A percentile compares a stretch with the other conserved stretches of the same genome.
Evolutionary conservation across 1,140 invertebrate species (phyloP).

Genomic region (Drosophila subobscura): DNA sequence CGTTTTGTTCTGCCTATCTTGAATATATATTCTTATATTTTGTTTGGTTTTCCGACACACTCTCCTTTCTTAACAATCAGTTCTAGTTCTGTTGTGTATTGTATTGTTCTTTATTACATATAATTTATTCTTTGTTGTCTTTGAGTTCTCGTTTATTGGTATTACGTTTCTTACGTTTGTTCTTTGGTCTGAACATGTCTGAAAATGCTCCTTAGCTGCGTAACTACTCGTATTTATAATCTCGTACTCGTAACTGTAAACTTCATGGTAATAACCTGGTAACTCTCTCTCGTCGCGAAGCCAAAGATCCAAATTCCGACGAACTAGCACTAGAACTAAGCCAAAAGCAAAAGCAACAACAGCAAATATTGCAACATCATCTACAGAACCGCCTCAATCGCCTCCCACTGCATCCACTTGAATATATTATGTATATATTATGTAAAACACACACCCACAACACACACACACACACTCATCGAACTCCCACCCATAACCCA

Average conservation of each 20-base stretch:
- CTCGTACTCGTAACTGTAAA: conserved; percentile 60
- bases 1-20: conserved; percentile 46
- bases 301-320: conserved; percentile 48
- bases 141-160: conserved; percentile 49
- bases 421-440: conserved; percentile 48
- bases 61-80: conserved; percentile 60
- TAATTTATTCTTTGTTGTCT: conserved; percentile 52
- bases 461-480: conserved; percentile 30
- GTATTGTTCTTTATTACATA: conserved; percentile 19
- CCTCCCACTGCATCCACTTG: conserved; percentile 63
- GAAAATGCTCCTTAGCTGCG: conserved; percentile 70
- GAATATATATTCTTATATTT: conserved; percentile 1
- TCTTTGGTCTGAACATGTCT: conserved; percentile 76
- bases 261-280: conserved; percentile 9
- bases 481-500: conserved; percentile 9
- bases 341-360: conserved; percentile 37
- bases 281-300: conserved; percentile 58
- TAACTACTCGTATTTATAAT: conserved; percentile 65
- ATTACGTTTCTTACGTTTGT: conserved; percentile 53
- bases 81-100: conserved; percentile 75
- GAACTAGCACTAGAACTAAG: conserved; percentile 73
- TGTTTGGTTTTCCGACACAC: too few species aligned
- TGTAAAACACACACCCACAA: conserved; percentile 29
- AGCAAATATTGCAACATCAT: conserved; percentile 10
- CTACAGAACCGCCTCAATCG: too few species aligned